phyloP scores from a whole-genome alignment of 2,113 vertebrate species.

The Drymodes brunneopygia region DNA sequence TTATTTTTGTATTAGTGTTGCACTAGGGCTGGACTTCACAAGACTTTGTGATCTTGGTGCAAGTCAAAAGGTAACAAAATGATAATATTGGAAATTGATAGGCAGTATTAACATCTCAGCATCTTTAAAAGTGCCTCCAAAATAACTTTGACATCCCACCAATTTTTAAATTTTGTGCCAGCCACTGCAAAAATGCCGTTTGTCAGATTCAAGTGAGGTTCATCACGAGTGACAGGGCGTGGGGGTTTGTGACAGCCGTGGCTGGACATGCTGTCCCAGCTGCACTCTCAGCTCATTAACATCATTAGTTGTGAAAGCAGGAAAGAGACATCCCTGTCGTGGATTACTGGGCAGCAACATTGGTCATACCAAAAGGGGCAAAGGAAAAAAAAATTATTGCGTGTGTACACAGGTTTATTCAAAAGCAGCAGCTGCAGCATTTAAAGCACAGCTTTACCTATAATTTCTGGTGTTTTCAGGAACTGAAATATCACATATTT shows the following conservation, averaged over 20 bases:
- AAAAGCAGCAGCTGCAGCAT: not conserved
- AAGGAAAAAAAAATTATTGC: not conserved
- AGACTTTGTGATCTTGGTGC: not conserved
- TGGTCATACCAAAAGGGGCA: not conserved
- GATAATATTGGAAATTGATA: accelerated
- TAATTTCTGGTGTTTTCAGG: not conserved
- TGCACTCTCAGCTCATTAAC: not conserved
- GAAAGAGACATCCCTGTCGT: not conserved
- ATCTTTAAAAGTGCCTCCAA: not conserved
- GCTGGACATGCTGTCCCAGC: not conserved
- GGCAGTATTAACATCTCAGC: not conserved
- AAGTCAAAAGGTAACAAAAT: not conserved
- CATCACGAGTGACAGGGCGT: accelerated
- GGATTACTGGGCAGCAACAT: not conserved
- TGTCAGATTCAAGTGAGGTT: not conserved
- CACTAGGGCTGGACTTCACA: not conserved
- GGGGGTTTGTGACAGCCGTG: not conserved
- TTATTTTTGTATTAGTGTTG: not conserved
- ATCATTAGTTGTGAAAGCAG: not conserved
- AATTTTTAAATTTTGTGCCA: not conserved
- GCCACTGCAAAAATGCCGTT: not conserved
- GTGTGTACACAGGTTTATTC: not conserved
- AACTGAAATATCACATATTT: not conserved
- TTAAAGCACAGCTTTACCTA: not conserved
- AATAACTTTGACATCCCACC: not conserved